phyloP scores from a whole-genome alignment of 2,113 vertebrate genomes.

The Ellobius talpinus region DNA sequence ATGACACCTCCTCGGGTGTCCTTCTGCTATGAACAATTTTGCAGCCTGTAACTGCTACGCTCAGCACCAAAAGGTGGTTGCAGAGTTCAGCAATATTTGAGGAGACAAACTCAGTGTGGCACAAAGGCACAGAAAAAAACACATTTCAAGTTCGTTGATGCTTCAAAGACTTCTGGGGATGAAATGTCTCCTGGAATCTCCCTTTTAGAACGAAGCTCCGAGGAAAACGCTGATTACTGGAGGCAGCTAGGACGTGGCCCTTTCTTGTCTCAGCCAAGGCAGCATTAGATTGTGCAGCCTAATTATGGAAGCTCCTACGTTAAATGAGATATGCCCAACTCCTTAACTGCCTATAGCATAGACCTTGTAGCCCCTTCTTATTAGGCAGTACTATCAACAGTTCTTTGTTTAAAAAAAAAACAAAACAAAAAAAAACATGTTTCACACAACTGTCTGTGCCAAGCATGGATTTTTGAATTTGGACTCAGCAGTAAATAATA shows the following conservation, averaged over 20 bases:
- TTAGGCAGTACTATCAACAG: not conserved
- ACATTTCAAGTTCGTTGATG: not conserved
- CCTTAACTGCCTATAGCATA: too few relatives aligned
- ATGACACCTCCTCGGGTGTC: not conserved
- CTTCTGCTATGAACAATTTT: slow-evolving; percentile 23
- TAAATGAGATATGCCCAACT: not conserved
- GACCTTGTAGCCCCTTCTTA: too few relatives aligned
- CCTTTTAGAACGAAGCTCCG: not conserved
- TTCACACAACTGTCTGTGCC: not conserved
- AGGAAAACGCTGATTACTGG: not conserved
- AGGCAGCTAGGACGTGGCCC: not conserved
- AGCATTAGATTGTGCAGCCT: not conserved
- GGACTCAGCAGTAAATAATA: not conserved
- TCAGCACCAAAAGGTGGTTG: not conserved
- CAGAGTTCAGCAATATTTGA: not conserved
- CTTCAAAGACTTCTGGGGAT: not conserved
- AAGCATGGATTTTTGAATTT: not conserved
- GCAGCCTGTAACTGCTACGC: not conserved
- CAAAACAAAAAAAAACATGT: slow-evolving; percentile 1
- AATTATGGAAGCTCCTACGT: not conserved
- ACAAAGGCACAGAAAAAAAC: not conserved
- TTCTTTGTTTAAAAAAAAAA: not conserved
- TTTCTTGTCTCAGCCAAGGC: not conserved
- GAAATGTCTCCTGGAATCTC: slow-evolving; percentile 16
- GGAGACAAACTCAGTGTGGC: not conserved